phyloP scores from a whole-genome alignment of 2,113 vertebrate species.

The Lathamus discolor region DNA sequence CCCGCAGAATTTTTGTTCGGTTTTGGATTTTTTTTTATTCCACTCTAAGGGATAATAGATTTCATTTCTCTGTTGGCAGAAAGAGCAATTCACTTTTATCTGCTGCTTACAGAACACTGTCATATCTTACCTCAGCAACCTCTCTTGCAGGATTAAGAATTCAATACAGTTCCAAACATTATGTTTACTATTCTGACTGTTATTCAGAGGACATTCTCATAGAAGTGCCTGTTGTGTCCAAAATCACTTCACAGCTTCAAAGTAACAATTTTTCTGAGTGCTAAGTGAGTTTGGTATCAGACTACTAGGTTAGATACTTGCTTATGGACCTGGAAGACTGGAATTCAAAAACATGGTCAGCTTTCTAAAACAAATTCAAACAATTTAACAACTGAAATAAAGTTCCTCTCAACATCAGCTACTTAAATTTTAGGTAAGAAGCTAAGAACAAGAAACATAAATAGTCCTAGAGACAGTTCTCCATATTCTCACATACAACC shows the following conservation, averaged over 20 bases:
- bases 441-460: neutral
- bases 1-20: neutral
- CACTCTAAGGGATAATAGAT: neutral
- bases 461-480: neutral
- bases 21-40: neutral
- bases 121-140: neutral
- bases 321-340: neutral
- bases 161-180: neutral
- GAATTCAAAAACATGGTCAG: neutral
- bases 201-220: neutral
- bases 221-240: neutral
- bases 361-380: neutral
- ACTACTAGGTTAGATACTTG: neutral
- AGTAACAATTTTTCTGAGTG: neutral
- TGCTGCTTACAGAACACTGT: neutral
- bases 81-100: neutral
- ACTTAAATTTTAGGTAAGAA: neutral
- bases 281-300: neutral
- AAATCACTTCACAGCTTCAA: neutral
- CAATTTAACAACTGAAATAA: neutral
- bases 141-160: neutral
- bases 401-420: neutral
- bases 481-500: neutral
- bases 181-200: neutral
- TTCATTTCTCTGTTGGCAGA: neutral